Conservation (phyloP, 2,113 vertebrate genomes). For the Apteryx mantelli region DNA sequence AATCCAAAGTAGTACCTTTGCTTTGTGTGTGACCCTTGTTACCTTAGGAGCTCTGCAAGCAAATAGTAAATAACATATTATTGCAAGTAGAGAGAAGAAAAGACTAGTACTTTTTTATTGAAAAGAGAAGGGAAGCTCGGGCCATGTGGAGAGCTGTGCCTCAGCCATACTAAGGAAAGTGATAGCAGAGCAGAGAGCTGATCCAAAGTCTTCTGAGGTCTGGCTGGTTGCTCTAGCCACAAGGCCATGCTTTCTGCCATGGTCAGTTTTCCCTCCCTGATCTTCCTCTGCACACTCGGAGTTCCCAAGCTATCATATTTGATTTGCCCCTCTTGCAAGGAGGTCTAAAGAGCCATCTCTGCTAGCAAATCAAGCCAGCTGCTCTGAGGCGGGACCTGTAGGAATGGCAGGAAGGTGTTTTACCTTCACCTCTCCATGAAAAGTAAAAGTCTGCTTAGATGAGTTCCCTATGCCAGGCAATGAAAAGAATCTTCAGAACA, state of each 20-base stretch:
- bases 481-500: constrained; percentile 48
- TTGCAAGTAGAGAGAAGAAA: background rate
- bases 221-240: background rate
- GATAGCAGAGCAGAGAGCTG: background rate
- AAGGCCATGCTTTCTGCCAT: background rate
- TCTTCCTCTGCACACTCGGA: background rate
- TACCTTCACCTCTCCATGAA: background rate
- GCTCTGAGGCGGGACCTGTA: background rate
- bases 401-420: background rate
- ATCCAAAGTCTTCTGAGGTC: background rate
- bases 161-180: background rate
- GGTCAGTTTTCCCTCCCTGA: background rate
- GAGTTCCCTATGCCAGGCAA: constrained; percentile 25
- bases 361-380: background rate
- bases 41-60: background rate
- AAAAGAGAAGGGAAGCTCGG: background rate
- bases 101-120: background rate
- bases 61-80: background rate
- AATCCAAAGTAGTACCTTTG: background rate
- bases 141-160: background rate
- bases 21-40: constrained; percentile 16
- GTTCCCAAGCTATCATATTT: background rate
- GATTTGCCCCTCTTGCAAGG: accelerated
- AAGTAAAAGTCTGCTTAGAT: constrained; percentile 21
- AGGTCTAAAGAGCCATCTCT: background rate